Percentiles rank a stretch among this genome's conserved stretches.
Conservation (phyloP, 2,113 vertebrate genomes). For the Ia io region DNA sequence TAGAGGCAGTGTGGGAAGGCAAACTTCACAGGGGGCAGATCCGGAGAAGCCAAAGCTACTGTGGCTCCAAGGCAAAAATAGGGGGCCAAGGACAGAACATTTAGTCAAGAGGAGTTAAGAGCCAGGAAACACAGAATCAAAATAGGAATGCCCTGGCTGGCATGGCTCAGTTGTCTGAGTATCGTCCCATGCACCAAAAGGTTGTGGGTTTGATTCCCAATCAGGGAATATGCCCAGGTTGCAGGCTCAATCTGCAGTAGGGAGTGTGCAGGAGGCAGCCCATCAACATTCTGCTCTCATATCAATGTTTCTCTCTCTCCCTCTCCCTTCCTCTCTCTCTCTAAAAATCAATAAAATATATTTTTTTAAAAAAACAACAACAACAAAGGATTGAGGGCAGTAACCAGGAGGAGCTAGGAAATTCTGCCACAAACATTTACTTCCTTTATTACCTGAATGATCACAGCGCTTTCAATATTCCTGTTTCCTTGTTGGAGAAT, state of each 20-base stretch:
- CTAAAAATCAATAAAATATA: too few relatives aligned
- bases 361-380: too few relatives aligned
- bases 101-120: background rate
- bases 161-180: too few relatives aligned
- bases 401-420: background rate
- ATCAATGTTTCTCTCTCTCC: too few relatives aligned
- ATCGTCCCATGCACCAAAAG: too few relatives aligned
- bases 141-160: background rate
- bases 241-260: too few relatives aligned
- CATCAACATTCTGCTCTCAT: too few relatives aligned
- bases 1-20: too few relatives aligned
- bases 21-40: background rate
- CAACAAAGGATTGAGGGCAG: background rate
- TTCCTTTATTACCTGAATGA: background rate
- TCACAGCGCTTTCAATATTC: background rate
- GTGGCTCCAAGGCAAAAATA: background rate
- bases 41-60: background rate
- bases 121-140: slow-evolving; percentile 35
- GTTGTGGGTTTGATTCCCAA: too few relatives aligned
- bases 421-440: background rate
- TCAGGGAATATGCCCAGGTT: too few relatives aligned
- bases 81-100: background rate
- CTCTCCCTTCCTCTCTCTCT: too few relatives aligned
- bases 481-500: background rate
- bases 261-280: too few relatives aligned